These are phyloP conservation scores for Palythoa caribaeorum DNA, from an alignment of 92 coral and sea anemone genomes.

Conservation along the genomic window DNA sequence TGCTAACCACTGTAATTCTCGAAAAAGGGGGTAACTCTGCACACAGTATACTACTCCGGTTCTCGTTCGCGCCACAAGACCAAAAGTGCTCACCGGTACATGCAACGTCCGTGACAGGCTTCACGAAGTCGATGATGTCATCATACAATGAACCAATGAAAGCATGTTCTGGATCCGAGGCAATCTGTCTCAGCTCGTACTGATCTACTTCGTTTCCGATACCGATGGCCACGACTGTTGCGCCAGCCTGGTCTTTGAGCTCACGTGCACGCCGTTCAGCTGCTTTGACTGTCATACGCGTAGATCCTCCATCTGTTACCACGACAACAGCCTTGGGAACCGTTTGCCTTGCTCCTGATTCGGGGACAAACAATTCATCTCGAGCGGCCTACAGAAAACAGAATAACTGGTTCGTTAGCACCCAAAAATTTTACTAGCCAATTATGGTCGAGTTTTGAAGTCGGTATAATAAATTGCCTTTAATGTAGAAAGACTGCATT, in stretches of 20 bases:
- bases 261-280: conserved; percentile 92
- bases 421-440: neutral
- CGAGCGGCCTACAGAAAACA: conserved; percentile 54
- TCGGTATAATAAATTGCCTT: no score
- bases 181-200: conserved; percentile 88
- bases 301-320: conserved; percentile 83
- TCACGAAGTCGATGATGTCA: conserved; percentile 87
- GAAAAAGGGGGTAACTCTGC: no score
- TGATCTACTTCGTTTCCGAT: conserved; percentile 88
- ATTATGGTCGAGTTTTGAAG: neutral
- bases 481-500: no score
- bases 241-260: conserved; percentile 94
- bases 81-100: conserved; percentile 64
- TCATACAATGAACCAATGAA: conserved; percentile 85
- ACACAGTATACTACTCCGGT: neutral
- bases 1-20: no score
- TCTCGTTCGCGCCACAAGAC: neutral
- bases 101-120: conserved; percentile 90
- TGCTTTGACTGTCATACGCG: conserved; percentile 72
- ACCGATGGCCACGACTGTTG: conserved; percentile 91
- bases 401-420: neutral
- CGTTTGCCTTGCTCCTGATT: conserved; percentile 73
- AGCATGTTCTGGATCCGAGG: conserved; percentile 97
- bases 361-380: conserved; percentile 66
- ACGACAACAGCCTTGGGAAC: conserved; percentile 85